Base-by-base conservation (phyloP, 1,140 invertebrate species). In the Hermetia illucens region DNA sequence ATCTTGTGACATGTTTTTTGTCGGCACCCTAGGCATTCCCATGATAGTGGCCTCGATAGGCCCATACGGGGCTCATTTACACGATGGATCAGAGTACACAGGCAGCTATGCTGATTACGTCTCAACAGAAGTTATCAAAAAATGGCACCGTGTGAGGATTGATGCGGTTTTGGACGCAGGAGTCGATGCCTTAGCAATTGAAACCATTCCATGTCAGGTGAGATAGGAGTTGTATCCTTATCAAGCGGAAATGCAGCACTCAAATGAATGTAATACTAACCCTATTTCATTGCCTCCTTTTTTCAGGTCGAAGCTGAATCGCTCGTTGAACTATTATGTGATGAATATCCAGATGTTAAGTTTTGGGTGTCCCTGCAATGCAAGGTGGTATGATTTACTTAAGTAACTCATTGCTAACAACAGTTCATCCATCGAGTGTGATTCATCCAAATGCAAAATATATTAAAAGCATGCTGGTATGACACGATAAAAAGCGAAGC, bases 31-130 rank as follows among this genome's bases (percentile, higher is more conserved):
- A n/a, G n/a, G n/a, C 34, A 38, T 58, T 8, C 73, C 79, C 2
- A 43, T 77, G 18, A 70, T 87, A 29, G 74, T 82, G 29, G 91
- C 85, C 6, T 89, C 88, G 0, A 75, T 93, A 25, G 90, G 91
- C 1, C 86, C 91, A 0, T 94, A 90, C 52, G 91, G 88, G 0
- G 88, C 89, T 4, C 77, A 72, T 44, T 64, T 91, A 4, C 75
- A 82, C 49, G 86, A 95, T 61, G 80, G 79, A 15, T 93, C 89
- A 0, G 91, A 95, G 61, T 96, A 93, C 52, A 77, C 69, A 27
- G 91, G 92, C 16, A 70, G 66, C 39, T 95, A 94, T 54, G 72
- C 79, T 0, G 74, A 80, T 31, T 68, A 56, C 1, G 71, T 85
- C 5, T 63, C 75, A 17, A 59, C 63, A 13, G 63, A 77, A 50